Evolutionary conservation across 2,797 vertebrate genomes (phyloP), one percentile per base, ranked within the genome.

Genomic region (Cirrhinus mrigala): DNA sequence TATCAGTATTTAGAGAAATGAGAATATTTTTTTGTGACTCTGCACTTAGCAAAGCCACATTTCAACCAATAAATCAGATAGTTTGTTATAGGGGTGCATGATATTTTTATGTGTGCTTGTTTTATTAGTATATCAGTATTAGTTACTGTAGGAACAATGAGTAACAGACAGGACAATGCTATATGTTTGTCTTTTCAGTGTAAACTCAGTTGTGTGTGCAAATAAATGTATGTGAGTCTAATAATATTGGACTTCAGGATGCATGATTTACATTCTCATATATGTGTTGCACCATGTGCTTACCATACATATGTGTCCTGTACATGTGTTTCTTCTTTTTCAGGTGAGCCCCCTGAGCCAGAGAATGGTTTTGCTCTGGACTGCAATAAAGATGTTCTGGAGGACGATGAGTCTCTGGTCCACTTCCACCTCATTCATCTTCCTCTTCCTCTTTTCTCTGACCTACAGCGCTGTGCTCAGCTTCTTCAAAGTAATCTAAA

Each of bases 401-500:
- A n/a, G n/a, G n/a, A n/a, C n/a, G n/a, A n/a, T n/a, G n/a, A n/a
- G n/a, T n/a, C n/a, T n/a, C n/a, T n/a, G n/a, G n/a, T n/a, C n/a
- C n/a, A n/a, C n/a, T n/a, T n/a, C n/a, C n/a, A n/a, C n/a, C n/a
- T n/a, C n/a, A n/a, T n/a, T n/a, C n/a, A n/a, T n/a, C n/a, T n/a
- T n/a, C n/a, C n/a, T n/a, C n/a, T n/a, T n/a, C n/a, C n/a, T n/a
- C n/a, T n/a, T n/a, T n/a, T n/a, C n/a, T n/a, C n/a, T n/a, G n/a
- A n/a, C n/a, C n/a, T n/a, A 90, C 88, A 91, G 82, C 70, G 77
- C 90, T 58, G 33, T 92, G 14, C 62, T 92, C 84, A 93, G 89
- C 18, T 56, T 94, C 40, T 73, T 87, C 50, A 92, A 92, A 92
- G 92, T 93, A 91, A 66, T 6, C 7, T 2, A 52, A 22, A 11